Percentiles rank a stretch among this genome's conserved stretches.
These are phyloP conservation scores for Eupeodes corollae DNA, from an alignment of 1,140 invertebrate genomes.

Conservation along the genomic window DNA sequence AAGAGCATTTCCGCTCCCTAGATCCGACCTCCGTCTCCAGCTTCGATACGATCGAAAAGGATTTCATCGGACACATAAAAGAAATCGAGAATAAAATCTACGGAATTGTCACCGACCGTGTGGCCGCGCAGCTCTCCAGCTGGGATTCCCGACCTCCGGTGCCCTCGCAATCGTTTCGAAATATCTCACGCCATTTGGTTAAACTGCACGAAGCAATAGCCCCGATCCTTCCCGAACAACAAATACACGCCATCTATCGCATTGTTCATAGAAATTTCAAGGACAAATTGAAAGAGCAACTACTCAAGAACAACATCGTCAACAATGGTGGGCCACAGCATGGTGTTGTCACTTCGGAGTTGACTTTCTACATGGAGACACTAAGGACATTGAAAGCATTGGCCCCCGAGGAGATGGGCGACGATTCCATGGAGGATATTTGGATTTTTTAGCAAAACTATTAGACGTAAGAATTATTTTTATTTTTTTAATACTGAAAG, in stretches of 20 bases:
- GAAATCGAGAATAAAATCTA: slow-evolving; percentile 88
- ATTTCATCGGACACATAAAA: slow-evolving; percentile 77
- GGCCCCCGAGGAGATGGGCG: slow-evolving; percentile 56
- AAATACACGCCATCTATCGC: slow-evolving; percentile 63
- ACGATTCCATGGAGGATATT: slow-evolving; percentile 67
- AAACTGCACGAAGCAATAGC: slow-evolving; percentile 88
- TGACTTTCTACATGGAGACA: slow-evolving; percentile 91
- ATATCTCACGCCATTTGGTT: slow-evolving; percentile 81
- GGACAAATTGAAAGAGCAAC: slow-evolving; percentile 68
- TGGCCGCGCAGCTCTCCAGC: slow-evolving; percentile 58
- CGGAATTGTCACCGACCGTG: slow-evolving; percentile 72
- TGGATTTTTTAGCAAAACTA: slow-evolving; percentile 39
- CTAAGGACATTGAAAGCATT: slow-evolving; percentile 75
- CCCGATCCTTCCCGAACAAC: slow-evolving; percentile 59
- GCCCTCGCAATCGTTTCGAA: slow-evolving; percentile 83
- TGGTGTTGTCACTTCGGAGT: slow-evolving; percentile 87
- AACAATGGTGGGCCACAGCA: slow-evolving; percentile 94
- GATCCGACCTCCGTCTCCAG: slow-evolving; percentile 36
- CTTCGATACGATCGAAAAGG: slow-evolving; percentile 59
- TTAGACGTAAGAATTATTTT: too few relatives aligned
- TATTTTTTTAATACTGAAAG: too few relatives aligned
- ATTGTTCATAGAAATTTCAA: slow-evolving; percentile 81
- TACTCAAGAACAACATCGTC: slow-evolving; percentile 75
- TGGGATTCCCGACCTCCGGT: slow-evolving; percentile 94
- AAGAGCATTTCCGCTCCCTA: slow-evolving; percentile 49